Evolutionary conservation across 2,113 vertebrate genomes (phyloP).

Genomic region (Panthera uncia): DNA sequence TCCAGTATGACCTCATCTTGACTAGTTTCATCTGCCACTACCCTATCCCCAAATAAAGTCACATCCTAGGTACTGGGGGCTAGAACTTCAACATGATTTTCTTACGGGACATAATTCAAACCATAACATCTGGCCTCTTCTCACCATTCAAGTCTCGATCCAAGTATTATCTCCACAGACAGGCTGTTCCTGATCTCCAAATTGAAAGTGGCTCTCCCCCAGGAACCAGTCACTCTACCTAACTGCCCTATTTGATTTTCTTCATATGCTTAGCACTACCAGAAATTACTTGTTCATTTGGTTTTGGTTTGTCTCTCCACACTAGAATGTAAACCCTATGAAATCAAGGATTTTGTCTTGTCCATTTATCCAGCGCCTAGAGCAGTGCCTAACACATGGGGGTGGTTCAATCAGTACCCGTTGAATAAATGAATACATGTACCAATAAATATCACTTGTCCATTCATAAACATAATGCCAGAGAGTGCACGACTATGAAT

Average conservation of each 20-base stretch:
- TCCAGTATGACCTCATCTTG: background rate
- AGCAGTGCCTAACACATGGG: background rate
- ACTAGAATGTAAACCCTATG: background rate
- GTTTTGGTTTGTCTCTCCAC: background rate
- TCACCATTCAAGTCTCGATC: background rate
- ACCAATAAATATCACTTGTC: background rate
- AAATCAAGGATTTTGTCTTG: background rate
- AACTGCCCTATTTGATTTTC: background rate
- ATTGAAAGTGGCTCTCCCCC: background rate
- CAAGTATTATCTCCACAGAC: background rate
- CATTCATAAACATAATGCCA: background rate
- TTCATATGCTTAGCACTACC: background rate
- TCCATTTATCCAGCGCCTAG: background rate
- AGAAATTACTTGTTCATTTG: background rate
- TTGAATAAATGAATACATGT: background rate
- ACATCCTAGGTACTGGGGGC: background rate
- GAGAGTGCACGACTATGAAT: background rate
- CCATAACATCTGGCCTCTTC: background rate
- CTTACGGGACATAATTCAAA: background rate
- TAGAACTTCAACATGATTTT: background rate
- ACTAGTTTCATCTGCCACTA: background rate
- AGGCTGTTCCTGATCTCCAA: background rate
- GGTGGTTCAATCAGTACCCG: background rate
- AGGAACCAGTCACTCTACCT: background rate
- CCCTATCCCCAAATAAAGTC: background rate